Percentiles rank a stretch among this genome's conserved stretches.
Evolutionary conservation across 2,797 vertebrate species (phyloP).

Genomic region (Paratrypauchen microcephalus): DNA sequence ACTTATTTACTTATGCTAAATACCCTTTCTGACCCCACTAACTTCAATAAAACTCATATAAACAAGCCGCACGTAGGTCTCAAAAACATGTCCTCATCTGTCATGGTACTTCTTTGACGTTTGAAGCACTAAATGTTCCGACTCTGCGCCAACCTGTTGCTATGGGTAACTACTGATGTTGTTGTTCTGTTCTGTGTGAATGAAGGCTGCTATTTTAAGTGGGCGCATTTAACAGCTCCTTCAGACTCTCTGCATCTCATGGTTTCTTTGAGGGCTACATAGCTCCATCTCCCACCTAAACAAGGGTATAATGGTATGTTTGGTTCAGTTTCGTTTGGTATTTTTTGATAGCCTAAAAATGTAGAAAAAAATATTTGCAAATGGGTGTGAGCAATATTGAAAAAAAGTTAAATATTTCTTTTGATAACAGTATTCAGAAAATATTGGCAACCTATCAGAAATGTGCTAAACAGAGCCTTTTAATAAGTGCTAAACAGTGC

Average conservation of each 20-base stretch:
- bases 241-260: slow-evolving; percentile 30
- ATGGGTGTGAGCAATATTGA: too few relatives aligned
- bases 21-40: neutral
- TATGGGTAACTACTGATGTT: slow-evolving; percentile 61
- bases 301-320: too few relatives aligned
- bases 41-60: too few relatives aligned
- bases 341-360: too few relatives aligned
- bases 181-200: slow-evolving; percentile 39
- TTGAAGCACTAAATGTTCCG: slow-evolving; percentile 48
- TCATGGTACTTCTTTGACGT: slow-evolving; percentile 31
- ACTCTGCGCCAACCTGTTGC: slow-evolving; percentile 59
- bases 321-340: too few relatives aligned
- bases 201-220: slow-evolving; percentile 50
- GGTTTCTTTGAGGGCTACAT: slow-evolving; percentile 40
- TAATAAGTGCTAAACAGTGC: too few relatives aligned
- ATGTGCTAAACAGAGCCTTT: too few relatives aligned
- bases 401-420: too few relatives aligned
- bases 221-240: slow-evolving; percentile 27
- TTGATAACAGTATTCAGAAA: too few relatives aligned
- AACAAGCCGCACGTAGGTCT: neutral
- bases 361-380: too few relatives aligned
- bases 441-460: too few relatives aligned
- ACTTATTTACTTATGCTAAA: neutral
- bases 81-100: slow-evolving; percentile 9
- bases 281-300: neutral